Percentiles rank a stretch among this genome's conserved stretches.
phyloP scores from a whole-genome alignment of 2,888 invertebrate genomes.

The Euzetes globulus region DNA sequence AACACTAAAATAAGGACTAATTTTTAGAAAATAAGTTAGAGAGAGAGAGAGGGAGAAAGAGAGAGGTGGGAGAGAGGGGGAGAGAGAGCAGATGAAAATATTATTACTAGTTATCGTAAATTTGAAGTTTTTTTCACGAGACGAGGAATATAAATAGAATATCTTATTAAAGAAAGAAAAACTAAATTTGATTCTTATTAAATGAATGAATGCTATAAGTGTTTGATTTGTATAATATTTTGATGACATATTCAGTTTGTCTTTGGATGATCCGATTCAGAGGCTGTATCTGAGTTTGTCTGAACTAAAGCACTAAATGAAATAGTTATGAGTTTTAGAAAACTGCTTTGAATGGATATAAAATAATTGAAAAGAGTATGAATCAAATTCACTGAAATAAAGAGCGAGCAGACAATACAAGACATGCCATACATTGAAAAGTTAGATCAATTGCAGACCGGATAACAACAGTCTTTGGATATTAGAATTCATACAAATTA shows the following conservation, averaged over 20 bases:
- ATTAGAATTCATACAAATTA: no score
- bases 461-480: no score
- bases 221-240: neutral
- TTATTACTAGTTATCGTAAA: neutral
- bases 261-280: neutral
- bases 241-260: neutral
- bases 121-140: neutral
- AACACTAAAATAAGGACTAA: neutral
- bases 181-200: neutral
- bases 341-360: neutral
- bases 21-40: slow-evolving; percentile 13
- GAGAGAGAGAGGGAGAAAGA: slow-evolving; percentile 30
- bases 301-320: neutral
- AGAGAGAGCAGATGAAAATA: neutral
- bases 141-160: neutral
- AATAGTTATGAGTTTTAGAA: neutral
- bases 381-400: no score
- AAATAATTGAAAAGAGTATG: no score
- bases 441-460: no score
- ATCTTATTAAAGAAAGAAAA: neutral
- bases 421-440: slow-evolving; percentile 8
- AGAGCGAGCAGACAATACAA: neutral
- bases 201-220: neutral
- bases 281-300: slow-evolving; percentile 22
- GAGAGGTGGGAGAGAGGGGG: slow-evolving; percentile 30